A percentile compares a stretch with the other conserved stretches of the same genome.
phyloP scores from a whole-genome alignment of 2,888 invertebrate genomes.

The Girardia tigrina region DNA sequence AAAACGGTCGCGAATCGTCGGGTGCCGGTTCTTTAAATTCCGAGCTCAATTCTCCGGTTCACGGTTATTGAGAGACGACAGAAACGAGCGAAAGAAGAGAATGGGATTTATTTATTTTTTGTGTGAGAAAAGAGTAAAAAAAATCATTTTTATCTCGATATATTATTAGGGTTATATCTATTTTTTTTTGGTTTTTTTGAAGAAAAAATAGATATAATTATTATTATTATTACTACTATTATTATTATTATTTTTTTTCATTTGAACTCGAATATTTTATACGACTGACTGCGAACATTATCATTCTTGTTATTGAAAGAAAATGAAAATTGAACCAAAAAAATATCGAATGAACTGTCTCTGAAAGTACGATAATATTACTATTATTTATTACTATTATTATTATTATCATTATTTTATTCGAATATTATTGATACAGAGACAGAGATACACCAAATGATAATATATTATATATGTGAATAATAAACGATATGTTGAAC shows the following conservation, averaged over 20 bases:
- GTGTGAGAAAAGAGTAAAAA: no score
- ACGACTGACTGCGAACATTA: no score
- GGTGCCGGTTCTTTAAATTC: slow-evolving; percentile 16
- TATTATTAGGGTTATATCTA: slow-evolving; percentile 15
- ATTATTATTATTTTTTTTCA: slow-evolving; percentile 16
- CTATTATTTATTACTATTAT: neutral
- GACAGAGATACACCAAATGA: no score
- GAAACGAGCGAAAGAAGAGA: no score
- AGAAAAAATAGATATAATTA: slow-evolving; percentile 18
- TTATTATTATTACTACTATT: no score
- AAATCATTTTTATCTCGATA: slow-evolving; percentile 23
- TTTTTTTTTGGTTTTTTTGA: no score
- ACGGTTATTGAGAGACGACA: neutral
- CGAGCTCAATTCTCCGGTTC: slow-evolving; percentile 10
- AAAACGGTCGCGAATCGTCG: slow-evolving; percentile 5
- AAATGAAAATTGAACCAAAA: no score
- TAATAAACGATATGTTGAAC: slow-evolving; percentile 18
- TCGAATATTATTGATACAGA: neutral
- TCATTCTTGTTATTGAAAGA: no score
- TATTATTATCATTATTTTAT: slow-evolving; percentile 1
- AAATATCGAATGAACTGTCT: no score
- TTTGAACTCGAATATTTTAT: slow-evolving; percentile 13
- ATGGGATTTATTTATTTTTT: no score
- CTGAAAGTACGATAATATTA: no score
- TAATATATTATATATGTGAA: neutral